Conservation (phyloP, 2,113 vertebrate species). For the Limnothrissa miodon region DNA sequence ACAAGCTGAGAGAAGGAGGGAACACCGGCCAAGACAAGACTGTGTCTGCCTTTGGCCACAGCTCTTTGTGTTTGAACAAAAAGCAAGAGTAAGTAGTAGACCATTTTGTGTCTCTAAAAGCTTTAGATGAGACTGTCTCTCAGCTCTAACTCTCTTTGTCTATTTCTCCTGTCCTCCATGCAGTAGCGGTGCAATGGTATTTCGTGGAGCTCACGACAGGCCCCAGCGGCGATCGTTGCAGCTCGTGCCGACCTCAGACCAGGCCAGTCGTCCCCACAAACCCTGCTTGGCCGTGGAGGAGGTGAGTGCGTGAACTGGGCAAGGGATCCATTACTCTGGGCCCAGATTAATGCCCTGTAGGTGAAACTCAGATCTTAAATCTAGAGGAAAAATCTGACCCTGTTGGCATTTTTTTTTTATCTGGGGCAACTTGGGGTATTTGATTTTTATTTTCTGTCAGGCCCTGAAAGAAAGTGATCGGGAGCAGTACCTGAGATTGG, state of each 20-base stretch:
- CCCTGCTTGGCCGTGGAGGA: constrained; percentile 72
- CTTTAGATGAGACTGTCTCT: background rate
- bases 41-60: constrained; percentile 55
- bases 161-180: background rate
- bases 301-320: constrained; percentile 47
- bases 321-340: no score
- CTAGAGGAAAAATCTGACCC: background rate
- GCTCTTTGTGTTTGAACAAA: constrained; percentile 55
- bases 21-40: constrained; percentile 51
- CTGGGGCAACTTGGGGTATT: background rate
- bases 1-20: constrained; percentile 57
- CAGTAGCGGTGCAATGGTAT: constrained; percentile 50
- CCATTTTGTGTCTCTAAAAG: background rate
- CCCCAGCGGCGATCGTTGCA: constrained; percentile 64
- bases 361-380: background rate
- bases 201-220: constrained; percentile 53
- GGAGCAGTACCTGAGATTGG: constrained; percentile 71
- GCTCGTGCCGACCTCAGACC: constrained; percentile 55
- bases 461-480: constrained; percentile 69
- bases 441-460: constrained; percentile 49
- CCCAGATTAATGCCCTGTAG: background rate
- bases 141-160: background rate
- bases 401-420: background rate
- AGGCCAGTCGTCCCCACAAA: constrained; percentile 59
- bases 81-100: constrained; percentile 63